Percentiles rank a stretch among this genome's conserved stretches.
Conservation (phyloP, 1,140 invertebrate genomes). For the Sinella curviseta region DNA sequence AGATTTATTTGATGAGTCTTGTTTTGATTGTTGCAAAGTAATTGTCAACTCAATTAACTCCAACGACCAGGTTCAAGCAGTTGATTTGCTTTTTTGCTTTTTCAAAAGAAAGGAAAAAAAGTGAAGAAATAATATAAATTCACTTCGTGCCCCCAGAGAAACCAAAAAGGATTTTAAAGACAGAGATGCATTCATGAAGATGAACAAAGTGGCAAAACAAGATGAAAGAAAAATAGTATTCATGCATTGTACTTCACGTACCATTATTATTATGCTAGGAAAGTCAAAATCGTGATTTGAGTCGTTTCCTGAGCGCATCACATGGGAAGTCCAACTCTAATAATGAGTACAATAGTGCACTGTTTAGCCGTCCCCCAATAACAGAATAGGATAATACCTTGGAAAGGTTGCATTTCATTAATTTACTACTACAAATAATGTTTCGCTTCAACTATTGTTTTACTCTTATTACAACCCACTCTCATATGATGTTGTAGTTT, state of each 20-base stretch:
- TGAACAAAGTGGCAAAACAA: neutral
- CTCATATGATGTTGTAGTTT: no score
- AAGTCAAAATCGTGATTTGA: neutral
- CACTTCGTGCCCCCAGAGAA: slow-evolving; percentile 7
- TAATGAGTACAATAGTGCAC: no score
- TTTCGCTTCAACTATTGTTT: no score
- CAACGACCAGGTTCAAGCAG: slow-evolving; percentile 1
- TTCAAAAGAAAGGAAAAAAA: neutral
- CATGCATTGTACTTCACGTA: neutral
- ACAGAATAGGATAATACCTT: no score
- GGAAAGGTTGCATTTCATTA: no score
- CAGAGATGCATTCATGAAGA: neutral
- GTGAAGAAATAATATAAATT: neutral
- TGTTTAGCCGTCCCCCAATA: no score
- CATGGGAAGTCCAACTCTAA: no score
- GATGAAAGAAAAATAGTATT: neutral
- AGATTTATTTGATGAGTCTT: slow-evolving; percentile 18
- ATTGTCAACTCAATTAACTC: slow-evolving; percentile 23
- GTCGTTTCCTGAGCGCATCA: neutral
- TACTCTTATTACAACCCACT: no score
- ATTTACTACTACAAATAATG: no score
- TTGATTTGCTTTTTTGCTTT: slow-evolving; percentile 12
- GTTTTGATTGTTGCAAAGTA: slow-evolving; percentile 20
- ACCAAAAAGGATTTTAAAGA: neutral
- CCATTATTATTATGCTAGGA: neutral